Percentiles rank a stretch among this genome's conserved stretches.
phyloP scores from a whole-genome alignment of 2,888 invertebrate species.

The Panorpa germanica region DNA sequence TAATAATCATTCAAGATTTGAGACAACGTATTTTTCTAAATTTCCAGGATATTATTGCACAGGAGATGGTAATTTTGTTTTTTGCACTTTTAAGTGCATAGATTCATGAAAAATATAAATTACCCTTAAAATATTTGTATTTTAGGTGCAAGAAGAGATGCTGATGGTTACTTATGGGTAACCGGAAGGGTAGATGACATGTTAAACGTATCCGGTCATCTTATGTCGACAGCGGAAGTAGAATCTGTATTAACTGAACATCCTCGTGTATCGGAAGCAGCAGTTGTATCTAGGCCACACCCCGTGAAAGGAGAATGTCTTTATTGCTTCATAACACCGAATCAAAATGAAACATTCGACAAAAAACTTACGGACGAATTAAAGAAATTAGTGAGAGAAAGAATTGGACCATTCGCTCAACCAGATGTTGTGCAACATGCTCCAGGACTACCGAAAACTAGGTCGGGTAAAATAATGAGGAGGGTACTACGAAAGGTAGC shows the following conservation, averaged over 20 bases:
- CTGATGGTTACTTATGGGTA: conserved; percentile 91
- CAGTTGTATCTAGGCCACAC: conserved; percentile 90
- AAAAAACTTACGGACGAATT: conserved; percentile 49
- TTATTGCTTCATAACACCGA: conserved; percentile 92
- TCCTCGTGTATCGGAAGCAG: conserved; percentile 73
- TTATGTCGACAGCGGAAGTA: conserved; percentile 93
- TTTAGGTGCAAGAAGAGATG: conserved; percentile 73
- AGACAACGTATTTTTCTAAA: conserved; percentile 84
- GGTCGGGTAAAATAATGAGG: conserved; percentile 97
- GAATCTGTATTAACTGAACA: conserved; percentile 69
- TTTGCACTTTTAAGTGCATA: conserved; percentile 6
- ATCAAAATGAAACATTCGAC: conserved; percentile 51
- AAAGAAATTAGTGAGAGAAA: conserved; percentile 62
- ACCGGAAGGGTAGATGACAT: conserved; percentile 97
- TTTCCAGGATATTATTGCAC: conserved; percentile 97
- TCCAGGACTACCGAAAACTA: conserved; percentile 85
- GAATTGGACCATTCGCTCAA: conserved; percentile 90
- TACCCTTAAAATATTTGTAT: conserved; percentile 11
- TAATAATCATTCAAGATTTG: conserved; percentile 77
- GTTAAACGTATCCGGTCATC: conserved; percentile 95
- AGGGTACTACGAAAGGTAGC: conserved; percentile 88
- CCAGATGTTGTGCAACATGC: conserved; percentile 91
- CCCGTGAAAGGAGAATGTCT: conserved; percentile 91
- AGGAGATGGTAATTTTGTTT: conserved; percentile 64
- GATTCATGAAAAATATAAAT: conserved; percentile 2